These are phyloP conservation scores for Drosophila sulfurigaster DNA, from an alignment of 1,140 invertebrate genomes.

Conservation along the genomic window DNA sequence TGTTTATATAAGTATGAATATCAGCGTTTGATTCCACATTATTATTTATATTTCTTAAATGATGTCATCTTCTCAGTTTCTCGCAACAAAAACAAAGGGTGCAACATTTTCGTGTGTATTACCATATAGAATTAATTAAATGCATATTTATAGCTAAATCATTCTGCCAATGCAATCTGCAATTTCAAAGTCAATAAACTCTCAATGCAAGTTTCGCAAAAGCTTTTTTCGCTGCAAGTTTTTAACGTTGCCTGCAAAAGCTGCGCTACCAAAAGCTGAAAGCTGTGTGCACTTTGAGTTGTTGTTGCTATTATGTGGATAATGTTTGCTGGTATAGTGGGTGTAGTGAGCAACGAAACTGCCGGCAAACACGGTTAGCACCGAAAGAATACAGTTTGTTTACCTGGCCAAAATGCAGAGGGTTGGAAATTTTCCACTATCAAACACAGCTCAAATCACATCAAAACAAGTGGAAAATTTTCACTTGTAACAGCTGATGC, in stretches of 20 bases:
- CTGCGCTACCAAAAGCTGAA: conserved; percentile 63
- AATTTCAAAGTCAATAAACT: conserved; percentile 45
- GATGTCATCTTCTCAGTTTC: conserved; percentile 15
- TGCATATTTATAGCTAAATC: background rate
- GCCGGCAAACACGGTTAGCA: conserved; percentile 52
- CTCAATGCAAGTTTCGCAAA: conserved; percentile 16
- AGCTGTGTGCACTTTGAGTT: conserved; percentile 44
- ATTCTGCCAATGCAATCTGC: background rate
- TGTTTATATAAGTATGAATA: conserved; percentile 4
- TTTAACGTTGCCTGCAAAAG: conserved; percentile 54
- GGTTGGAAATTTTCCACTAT: conserved; percentile 31
- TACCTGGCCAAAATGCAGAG: conserved; percentile 28
- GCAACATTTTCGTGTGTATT: background rate
- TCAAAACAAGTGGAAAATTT: conserved; percentile 69
- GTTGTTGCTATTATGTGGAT: conserved; percentile 43
- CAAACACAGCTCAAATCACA: conserved; percentile 12
- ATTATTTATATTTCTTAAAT: background rate
- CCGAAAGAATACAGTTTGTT: conserved; percentile 14
- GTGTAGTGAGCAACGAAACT: conserved; percentile 9
- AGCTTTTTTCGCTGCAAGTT: conserved; percentile 61
- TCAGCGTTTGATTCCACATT: background rate
- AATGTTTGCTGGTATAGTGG: conserved; percentile 1
- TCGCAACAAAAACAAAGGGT: background rate
- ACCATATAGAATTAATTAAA: background rate
- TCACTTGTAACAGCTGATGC: conserved; percentile 42